phyloP scores from a whole-genome alignment of 2,797 vertebrate genomes.

The Menidia menidia region DNA sequence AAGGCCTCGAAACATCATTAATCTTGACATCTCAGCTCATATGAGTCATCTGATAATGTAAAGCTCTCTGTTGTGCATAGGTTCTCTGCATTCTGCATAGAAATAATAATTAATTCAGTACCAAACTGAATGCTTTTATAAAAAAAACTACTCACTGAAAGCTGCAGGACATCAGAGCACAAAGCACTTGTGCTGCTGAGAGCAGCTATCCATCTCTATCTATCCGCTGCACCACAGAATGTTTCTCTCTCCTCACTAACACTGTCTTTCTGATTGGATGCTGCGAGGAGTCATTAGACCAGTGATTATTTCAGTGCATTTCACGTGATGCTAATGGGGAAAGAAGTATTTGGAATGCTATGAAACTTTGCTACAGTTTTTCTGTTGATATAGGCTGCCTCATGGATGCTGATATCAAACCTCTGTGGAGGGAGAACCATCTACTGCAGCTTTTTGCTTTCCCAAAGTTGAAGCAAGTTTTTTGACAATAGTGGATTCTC shows the following conservation, averaged over 20 bases:
- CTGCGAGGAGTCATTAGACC: constrained; percentile 56
- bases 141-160: constrained; percentile 57
- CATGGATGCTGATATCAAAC: not conserved
- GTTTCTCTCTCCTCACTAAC: too few species aligned
- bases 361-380: not conserved
- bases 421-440: not conserved
- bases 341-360: not conserved
- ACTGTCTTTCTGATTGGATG: constrained; percentile 36
- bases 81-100: constrained; percentile 59
- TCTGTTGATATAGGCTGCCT: constrained; percentile 3
- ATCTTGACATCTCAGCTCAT: not conserved
- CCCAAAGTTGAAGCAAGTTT: not conserved
- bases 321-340: not conserved
- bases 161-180: constrained; percentile 76
- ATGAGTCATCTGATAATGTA: constrained; percentile 13
- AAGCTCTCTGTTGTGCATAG: constrained; percentile 34
- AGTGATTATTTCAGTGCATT: constrained; percentile 33
- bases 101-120: constrained; percentile 74
- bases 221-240: constrained; percentile 20
- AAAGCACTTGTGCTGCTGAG: constrained; percentile 52
- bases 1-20: too few species aligned
- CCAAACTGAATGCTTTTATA: constrained; percentile 64
- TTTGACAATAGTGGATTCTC: not conserved
- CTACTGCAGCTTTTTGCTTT: not conserved
- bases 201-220: constrained; percentile 51